Base-by-base conservation (phyloP, 37 sponge, comb jelly and placozoan genomes). In the Bolinopsis microptera region DNA sequence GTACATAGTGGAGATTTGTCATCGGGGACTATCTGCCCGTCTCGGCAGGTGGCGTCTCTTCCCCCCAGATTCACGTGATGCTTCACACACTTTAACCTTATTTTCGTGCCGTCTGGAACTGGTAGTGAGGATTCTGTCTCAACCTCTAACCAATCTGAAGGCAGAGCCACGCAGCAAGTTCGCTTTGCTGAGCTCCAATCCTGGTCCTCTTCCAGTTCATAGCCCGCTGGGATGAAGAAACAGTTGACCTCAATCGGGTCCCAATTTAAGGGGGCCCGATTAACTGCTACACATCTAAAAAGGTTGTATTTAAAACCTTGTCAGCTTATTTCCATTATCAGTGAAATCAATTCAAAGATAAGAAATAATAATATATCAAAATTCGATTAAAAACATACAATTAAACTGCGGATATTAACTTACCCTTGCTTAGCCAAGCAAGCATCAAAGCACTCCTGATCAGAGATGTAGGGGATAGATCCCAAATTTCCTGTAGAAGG, bases 111-210 rank as follows among this genome's bases (percentile, higher is more conserved):
- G 61, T 48, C 61, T 13, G 61, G 61, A 18, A 48, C 61, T 48
- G 61, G 61, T 18, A 48, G 61, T 48, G 5, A 5, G 5, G 61
- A 13, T 13, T 18, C 61, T 13, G 61, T 48, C 61, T 18, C 61
- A 48, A 48, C 61, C 5, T 48, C 13, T 48, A 48, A 13, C 61
- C 61, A 48, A 13, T 5, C 13, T 13, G 61, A 48, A 48, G 5
- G 5, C 13, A 48, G 61, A 48, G 61, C 13, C 61, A 13, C 13
- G 13, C 61, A 48, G 61, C 61, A 48, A 13, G 76, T 94, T 0
- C 94, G 94, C 61, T 95, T 95, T 88, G 94, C 94, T 67, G 93
- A 96, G 94, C 96, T 96, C 26, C 30, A 94, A 27, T 21, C 13
- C 32, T 68, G 0, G 30, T 8, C 35, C 8, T 18, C 16, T 18